These are phyloP conservation scores for Pyxicephalus adspersus DNA, from an alignment of 2,113 vertebrate species.

Conservation along the genomic window DNA sequence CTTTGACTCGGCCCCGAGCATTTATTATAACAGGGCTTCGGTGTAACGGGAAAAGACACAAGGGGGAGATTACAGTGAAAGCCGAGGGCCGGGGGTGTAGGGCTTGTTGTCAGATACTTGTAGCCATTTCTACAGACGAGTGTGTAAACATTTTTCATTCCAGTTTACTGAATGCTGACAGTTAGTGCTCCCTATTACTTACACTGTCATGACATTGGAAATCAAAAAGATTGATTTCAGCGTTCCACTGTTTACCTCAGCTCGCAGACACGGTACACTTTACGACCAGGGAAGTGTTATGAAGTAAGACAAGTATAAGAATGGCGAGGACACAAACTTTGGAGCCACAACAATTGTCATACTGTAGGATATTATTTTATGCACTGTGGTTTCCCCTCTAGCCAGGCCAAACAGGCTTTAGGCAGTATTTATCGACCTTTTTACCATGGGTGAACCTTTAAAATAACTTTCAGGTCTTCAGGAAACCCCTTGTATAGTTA, in stretches of 20 bases:
- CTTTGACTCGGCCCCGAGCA: neutral
- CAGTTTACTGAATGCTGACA: constrained; percentile 53
- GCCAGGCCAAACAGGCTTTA: too few relatives aligned
- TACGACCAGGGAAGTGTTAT: constrained; percentile 28
- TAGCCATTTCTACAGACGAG: constrained; percentile 36
- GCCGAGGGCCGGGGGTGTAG: neutral
- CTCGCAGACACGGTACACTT: constrained; percentile 40
- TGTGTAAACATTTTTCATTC: constrained; percentile 51
- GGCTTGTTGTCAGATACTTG: constrained; percentile 44
- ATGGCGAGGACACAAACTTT: constrained; percentile 8
- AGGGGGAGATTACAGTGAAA: constrained; percentile 5
- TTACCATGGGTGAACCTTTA: too few relatives aligned
- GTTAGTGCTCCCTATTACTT: constrained; percentile 49
- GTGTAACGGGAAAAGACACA: constrained; percentile 35
- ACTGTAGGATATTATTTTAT: too few relatives aligned
- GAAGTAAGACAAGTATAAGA: constrained; percentile 30
- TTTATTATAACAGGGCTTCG: neutral
- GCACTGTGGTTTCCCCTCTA: too few relatives aligned
- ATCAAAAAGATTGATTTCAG: constrained; percentile 52
- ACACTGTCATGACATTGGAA: constrained; percentile 53
- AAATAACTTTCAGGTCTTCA: too few relatives aligned
- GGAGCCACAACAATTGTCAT: neutral
- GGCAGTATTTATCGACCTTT: too few relatives aligned
- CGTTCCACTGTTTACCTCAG: constrained; percentile 40
- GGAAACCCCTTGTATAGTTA: too few relatives aligned